Percentiles rank a stretch among this genome's conserved stretches.
These are phyloP conservation scores for Scartelaos histophorus DNA, from an alignment of 2,113 vertebrate species.

Conservation along the genomic window DNA sequence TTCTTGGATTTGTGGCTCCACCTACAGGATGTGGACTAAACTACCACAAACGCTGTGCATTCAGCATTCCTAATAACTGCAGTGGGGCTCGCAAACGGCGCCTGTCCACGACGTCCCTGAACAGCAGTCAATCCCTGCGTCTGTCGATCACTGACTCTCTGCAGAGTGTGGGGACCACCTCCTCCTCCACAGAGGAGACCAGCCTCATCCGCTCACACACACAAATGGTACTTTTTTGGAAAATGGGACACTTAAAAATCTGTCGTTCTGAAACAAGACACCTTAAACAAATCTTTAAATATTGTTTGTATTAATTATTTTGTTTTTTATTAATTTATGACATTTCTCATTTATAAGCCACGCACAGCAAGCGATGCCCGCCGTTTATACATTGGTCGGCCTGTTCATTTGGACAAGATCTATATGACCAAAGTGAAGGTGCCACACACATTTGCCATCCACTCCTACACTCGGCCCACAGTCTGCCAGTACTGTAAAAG, in stretches of 20 bases:
- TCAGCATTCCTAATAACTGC: conserved; percentile 94
- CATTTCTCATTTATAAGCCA: conserved; percentile 20
- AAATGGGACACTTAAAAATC: background rate
- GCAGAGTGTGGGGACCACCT: conserved; percentile 66
- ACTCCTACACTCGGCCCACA: conserved; percentile 88
- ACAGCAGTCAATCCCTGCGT: conserved; percentile 83
- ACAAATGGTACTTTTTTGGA: conserved; percentile 64
- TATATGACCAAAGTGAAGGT: conserved; percentile 90
- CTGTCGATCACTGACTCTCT: conserved; percentile 82
- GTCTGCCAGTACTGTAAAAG: conserved; percentile 92
- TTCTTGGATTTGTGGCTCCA: conserved; percentile 39
- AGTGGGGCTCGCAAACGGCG: conserved; percentile 86
- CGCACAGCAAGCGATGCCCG: conserved; percentile 81
- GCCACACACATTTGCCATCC: conserved; percentile 88
- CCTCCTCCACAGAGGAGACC: conserved; percentile 68
- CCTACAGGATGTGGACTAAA: conserved; percentile 88
- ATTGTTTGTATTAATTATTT: background rate
- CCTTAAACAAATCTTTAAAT: background rate
- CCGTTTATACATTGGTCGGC: conserved; percentile 85
- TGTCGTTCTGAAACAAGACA: background rate
- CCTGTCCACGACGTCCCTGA: conserved; percentile 86
- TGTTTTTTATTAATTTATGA: background rate
- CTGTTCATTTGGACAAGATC: conserved; percentile 88
- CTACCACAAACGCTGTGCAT: conserved; percentile 93
- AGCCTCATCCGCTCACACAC: conserved; percentile 75